phyloP scores from a whole-genome alignment of 2,888 invertebrate species.

The Caenorhabditis imperialis region DNA sequence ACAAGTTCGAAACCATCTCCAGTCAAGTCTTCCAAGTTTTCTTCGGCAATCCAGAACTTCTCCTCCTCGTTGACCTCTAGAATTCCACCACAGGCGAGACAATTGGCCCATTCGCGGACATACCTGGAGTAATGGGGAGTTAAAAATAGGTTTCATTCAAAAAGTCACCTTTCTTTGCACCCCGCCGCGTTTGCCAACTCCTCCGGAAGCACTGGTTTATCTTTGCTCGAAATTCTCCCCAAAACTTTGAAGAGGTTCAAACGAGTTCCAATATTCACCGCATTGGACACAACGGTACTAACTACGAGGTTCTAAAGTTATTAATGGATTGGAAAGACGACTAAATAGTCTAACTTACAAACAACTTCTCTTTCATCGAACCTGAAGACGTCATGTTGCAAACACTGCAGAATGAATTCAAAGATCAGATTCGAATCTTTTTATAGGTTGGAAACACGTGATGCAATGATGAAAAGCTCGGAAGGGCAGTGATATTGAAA shows the following conservation, averaged over 20 bases:
- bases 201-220: constrained; percentile 51
- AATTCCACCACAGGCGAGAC: constrained; percentile 62
- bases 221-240: constrained; percentile 27
- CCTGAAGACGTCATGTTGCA: not conserved
- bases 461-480: too few species aligned
- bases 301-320: constrained; percentile 1
- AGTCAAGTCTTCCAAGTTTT: constrained; percentile 53
- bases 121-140: constrained; percentile 51
- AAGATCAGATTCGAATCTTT: too few species aligned
- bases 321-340: not conserved
- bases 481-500: too few species aligned
- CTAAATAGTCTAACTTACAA: constrained; percentile 9
- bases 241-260: constrained; percentile 53
- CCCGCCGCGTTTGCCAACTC: constrained; percentile 61
- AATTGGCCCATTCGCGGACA: constrained; percentile 62
- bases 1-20: constrained; percentile 9
- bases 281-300: constrained; percentile 29
- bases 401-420: not conserved
- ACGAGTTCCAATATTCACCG: constrained; percentile 38
- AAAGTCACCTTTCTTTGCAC: constrained; percentile 57
- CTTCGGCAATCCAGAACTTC: constrained; percentile 61
- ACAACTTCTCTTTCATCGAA: constrained; percentile 23
- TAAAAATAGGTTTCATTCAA: not conserved
- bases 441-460: too few species aligned
- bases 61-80: constrained; percentile 60